Base-by-base conservation (phyloP, 2,113 vertebrate genomes). In the Bubo blakistoni region DNA sequence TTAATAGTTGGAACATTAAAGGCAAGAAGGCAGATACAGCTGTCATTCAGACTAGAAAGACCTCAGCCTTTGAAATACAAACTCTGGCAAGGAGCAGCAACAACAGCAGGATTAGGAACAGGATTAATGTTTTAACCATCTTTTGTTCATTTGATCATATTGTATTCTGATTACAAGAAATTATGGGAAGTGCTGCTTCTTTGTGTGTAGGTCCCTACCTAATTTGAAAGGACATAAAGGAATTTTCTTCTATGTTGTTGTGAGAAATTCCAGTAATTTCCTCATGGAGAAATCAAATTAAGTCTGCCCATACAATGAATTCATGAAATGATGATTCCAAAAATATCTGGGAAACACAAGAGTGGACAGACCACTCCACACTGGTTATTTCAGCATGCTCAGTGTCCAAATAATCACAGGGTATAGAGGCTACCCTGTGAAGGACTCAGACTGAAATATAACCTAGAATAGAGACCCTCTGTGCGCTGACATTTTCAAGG, bases 1-100 rank as follows among this genome's bases (percentile, higher is more conserved):
- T 96, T 94, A 94, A 91, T 84, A 73, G 66, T 90, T 91, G 93
- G 12, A 93, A 94, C 95, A 92, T 72, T 92, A 95, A 86, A 94
- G 38, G 44, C 29, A 94, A 54, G 59, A 74, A 85, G 55, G 44
- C 86, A 89, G 47, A 80, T 40, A 87, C 51, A 49, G 25, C 11
- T 47, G 30, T 12, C 57, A 40, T 42, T 87, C 51, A 73, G 26
- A 6, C 13, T 81, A 42, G 16, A 80, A 81, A 77, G 47, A 32
- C 42, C 91, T 66, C 17, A 24, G 16, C 30, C 90, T 77, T 63
- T 86, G 61, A 73, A 87, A 66, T 54, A 36, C 59, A 51, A 49
- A 83, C 49, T 63, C 54, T 79, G 36, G 16, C 44, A 66, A 87
- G 29, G 18, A 47, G 20, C 16, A 77, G 54, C 42, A 30, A n/a